Base-by-base conservation (phyloP, 2,797 vertebrate genomes). In the Choloepus didactylus region DNA sequence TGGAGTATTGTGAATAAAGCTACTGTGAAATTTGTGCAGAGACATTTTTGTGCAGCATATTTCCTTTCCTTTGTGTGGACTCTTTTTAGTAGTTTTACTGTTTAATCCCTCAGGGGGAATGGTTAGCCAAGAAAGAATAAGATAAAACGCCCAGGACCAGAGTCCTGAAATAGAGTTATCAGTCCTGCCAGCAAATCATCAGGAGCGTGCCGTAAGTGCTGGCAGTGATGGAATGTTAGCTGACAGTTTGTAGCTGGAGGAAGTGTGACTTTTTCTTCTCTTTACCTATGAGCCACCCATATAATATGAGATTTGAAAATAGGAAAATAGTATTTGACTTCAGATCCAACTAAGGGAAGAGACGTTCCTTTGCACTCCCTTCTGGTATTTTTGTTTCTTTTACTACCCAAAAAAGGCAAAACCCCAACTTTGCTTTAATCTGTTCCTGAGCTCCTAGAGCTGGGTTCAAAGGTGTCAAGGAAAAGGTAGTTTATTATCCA, bases 121-220 rank as follows among this genome's bases (percentile, higher is more conserved):
- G n/a, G 16, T 89, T 76, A 88, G 83, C 96, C 67, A 93, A 85
- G 87, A 88, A 2, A 27, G 81, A 88, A 76, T 93, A 89, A 96
- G 85, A 76, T 94, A 79, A 93, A 98, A 94, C 64, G 54, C 84
- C 73, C 0, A 9, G 95, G 69, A 83, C 60, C 19, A 46, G 19
- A 21, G 5, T 87, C 29, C 66, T 54, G 56, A 80, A 59, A 49
- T 82, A 29, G 60, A 90, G 87, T 95, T 89, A 96, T 89, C 83
- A 80, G 90, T 93, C 91, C 77, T 87, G 88, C 95, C 96, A 95
- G 79, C 49, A 44, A 89, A 83, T 89, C 56, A 73, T 82, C 80
- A 93, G 2, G 0, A 96, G 72, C 87, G 0, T 51, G 2, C 0
- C 2, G 54, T 67, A 0, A 46, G 1, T 38, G 67, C 64, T 59